Evolutionary conservation across 1,140 invertebrate genomes (phyloP).

Genomic region (Atta cephalotes): DNA sequence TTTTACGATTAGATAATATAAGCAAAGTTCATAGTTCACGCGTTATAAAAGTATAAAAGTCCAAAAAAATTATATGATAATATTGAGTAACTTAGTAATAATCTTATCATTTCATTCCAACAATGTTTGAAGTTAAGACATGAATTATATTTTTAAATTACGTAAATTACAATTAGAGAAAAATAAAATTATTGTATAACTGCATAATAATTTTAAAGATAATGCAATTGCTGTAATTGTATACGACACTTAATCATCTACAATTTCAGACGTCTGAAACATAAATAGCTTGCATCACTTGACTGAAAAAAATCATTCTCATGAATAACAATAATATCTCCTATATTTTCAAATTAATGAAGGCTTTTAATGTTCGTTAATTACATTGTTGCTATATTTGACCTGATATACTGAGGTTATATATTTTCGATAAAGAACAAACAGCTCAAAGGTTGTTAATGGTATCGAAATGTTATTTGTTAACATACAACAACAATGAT

Average conservation of each 20-base stretch:
- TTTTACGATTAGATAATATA: neutral
- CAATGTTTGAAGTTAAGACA: neutral
- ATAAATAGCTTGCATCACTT: conserved; percentile 28
- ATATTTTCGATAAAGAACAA: conserved; percentile 36
- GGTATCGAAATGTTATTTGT: conserved; percentile 39
- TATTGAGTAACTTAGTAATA: neutral
- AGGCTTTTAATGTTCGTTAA: conserved; percentile 39
- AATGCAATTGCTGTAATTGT: neutral
- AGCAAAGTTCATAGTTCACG: too few species aligned
- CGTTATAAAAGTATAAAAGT: neutral
- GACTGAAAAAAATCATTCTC: conserved; percentile 5
- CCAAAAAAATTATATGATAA: neutral
- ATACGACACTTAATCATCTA: neutral
- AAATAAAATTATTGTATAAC: neutral
- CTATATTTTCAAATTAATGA: conserved; percentile 27
- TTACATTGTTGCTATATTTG: conserved; percentile 40
- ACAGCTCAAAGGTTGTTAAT: conserved; percentile 23
- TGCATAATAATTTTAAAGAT: conserved; percentile 1
- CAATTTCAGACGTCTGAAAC: conserved; percentile 9
- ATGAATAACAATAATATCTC: conserved; percentile 45
- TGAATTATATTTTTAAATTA: neutral
- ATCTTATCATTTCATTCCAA: neutral
- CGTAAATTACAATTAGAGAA: too few species aligned
- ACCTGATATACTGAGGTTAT: conserved; percentile 31
- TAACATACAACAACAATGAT: conserved; percentile 31